Evolutionary conservation across 2,888 invertebrate species (phyloP).

Genomic region (Leptothorax acervorum): DNA sequence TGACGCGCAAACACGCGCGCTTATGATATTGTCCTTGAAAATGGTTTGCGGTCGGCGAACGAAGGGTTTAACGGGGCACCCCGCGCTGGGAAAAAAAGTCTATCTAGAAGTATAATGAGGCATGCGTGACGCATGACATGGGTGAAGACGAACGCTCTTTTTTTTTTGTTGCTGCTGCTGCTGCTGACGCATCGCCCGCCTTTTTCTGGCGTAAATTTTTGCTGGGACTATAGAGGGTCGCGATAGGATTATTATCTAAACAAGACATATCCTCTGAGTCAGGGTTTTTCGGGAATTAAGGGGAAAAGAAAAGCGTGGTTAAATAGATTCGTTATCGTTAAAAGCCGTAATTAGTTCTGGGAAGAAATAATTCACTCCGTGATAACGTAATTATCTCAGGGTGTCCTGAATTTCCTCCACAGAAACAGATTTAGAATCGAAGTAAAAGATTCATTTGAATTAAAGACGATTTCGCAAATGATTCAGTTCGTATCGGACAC

Average conservation of each 20-base stretch:
- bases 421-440: neutral
- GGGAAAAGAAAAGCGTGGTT: neutral
- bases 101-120: constrained; percentile 55
- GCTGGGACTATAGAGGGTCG: neutral
- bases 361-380: constrained; percentile 18
- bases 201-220: constrained; percentile 45
- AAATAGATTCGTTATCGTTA: constrained; percentile 16
- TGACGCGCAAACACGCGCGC: constrained; percentile 48
- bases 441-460: neutral
- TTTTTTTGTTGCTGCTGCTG: constrained; percentile 10
- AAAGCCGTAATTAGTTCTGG: neutral
- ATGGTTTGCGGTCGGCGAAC: neutral
- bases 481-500: neutral
- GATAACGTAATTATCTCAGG: neutral
- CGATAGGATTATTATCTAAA: constrained; percentile 43
- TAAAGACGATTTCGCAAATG: neutral
- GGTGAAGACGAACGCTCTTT: constrained; percentile 20
- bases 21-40: constrained; percentile 55
- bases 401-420: neutral
- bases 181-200: constrained; percentile 51
- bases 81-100: constrained; percentile 13
- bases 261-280: constrained; percentile 47
- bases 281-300: constrained; percentile 34
- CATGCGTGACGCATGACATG: constrained; percentile 51
- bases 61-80: constrained; percentile 10